Evolutionary conservation across 2,888 invertebrate species (phyloP).

Genomic region (Cancer borealis): DNA sequence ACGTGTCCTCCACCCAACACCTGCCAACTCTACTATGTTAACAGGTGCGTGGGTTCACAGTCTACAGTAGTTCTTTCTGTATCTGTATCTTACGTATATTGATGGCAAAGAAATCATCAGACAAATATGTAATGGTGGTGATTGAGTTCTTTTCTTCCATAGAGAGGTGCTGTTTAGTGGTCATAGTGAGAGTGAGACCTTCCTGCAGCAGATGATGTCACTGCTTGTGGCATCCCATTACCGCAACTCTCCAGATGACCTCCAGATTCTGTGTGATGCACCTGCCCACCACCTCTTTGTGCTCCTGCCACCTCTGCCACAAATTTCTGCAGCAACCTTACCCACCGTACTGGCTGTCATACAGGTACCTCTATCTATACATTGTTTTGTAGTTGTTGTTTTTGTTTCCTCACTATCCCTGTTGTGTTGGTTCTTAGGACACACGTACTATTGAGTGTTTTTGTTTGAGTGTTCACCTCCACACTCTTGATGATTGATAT

Average conservation of each 20-base stretch:
- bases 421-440: background rate
- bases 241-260: slow-evolving; percentile 99
- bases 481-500: background rate
- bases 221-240: slow-evolving; percentile 99
- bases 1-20: slow-evolving; percentile 92
- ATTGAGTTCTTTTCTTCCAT: background rate
- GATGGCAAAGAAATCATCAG: background rate
- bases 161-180: slow-evolving; percentile 97
- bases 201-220: slow-evolving; percentile 90
- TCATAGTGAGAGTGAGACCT: slow-evolving; percentile 86
- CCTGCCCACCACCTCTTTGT: slow-evolving; percentile 99
- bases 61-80: background rate
- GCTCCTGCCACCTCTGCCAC: slow-evolving; percentile 90
- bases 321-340: slow-evolving; percentile 84
- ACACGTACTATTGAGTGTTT: background rate
- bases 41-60: slow-evolving; percentile 55
- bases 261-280: slow-evolving; percentile 99
- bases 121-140: background rate
- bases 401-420: background rate
- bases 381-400: background rate
- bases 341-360: slow-evolving; percentile 89
- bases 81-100: background rate
- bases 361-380: slow-evolving; percentile 61
- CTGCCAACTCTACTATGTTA: slow-evolving; percentile 76
- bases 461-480: background rate